phyloP scores from a whole-genome alignment of 2,888 invertebrate genomes.

The Archaeoteleia sp. region DNA sequence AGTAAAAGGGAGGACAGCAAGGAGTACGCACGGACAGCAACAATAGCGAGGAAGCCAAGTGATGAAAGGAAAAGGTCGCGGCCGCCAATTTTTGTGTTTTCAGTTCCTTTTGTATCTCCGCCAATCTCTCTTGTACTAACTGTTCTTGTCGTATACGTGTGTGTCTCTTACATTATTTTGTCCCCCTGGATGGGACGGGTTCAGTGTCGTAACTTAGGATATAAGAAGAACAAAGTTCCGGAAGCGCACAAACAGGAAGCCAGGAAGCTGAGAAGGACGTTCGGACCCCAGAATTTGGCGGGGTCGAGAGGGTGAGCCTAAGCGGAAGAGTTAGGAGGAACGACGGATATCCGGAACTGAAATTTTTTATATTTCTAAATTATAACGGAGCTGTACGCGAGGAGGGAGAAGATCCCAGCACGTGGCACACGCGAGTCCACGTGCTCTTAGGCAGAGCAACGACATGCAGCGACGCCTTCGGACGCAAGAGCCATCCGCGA shows the following conservation, averaged over 20 bases:
- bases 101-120: slow-evolving; percentile 62
- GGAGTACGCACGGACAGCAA: slow-evolving; percentile 4
- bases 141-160: slow-evolving; percentile 55
- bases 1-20: slow-evolving; percentile 12
- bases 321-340: slow-evolving; percentile 17
- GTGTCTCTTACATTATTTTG: slow-evolving; percentile 73
- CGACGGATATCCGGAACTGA: slow-evolving; percentile 48
- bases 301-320: slow-evolving; percentile 3
- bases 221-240: slow-evolving; percentile 66
- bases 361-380: slow-evolving; percentile 58
- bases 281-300: not conserved
- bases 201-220: slow-evolving; percentile 74
- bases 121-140: slow-evolving; percentile 26
- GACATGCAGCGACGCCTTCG: slow-evolving; percentile 8
- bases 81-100: slow-evolving; percentile 54
- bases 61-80: slow-evolving; percentile 32
- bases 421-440: slow-evolving; percentile 17
- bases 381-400: slow-evolving; percentile 14
- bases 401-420: slow-evolving; percentile 8
- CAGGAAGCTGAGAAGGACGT: slow-evolving; percentile 5
- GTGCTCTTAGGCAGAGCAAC: slow-evolving; percentile 13
- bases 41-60: slow-evolving; percentile 20
- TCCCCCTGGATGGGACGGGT: slow-evolving; percentile 69
- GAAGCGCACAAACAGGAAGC: slow-evolving; percentile 62
- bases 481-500: no score